These are phyloP conservation scores for Callochromis pleurospilus DNA, from an alignment of 2,113 vertebrate species.

Conservation along the genomic window DNA sequence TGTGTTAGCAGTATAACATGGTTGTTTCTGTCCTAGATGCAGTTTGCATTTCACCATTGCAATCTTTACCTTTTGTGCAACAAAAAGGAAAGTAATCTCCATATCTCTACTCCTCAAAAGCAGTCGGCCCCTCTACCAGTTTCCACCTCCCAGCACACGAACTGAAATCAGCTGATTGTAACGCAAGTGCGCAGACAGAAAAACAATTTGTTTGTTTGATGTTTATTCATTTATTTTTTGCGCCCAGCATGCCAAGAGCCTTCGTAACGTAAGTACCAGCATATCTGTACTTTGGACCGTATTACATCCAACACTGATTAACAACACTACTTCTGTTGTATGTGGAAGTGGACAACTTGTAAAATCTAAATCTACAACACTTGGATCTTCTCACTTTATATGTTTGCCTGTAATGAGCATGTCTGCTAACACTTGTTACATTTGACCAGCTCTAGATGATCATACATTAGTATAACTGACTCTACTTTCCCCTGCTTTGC, in stretches of 20 bases:
- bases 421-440: not conserved
- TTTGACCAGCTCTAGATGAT: not conserved
- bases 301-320: not conserved
- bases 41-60: not conserved
- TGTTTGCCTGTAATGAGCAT: not conserved
- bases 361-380: not conserved
- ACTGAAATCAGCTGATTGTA: not conserved
- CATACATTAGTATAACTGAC: not conserved
- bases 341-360: not conserved
- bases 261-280: not conserved
- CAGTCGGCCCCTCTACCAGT: not conserved
- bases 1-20: not conserved
- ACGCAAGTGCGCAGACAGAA: not conserved
- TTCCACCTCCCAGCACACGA: not conserved
- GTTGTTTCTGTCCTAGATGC: not conserved
- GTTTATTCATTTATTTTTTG: not conserved
- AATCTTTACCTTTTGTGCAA: not conserved
- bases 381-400: not conserved
- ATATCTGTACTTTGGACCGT: not conserved
- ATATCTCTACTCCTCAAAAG: not conserved
- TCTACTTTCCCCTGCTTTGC: not conserved
- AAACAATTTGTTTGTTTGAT: not conserved
- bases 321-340: not conserved
- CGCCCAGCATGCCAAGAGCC: not conserved
- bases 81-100: not conserved